Percentiles rank a stretch among this genome's conserved stretches.
phyloP scores from a whole-genome alignment of 2,888 invertebrate species.

The Noctua pronuba region DNA sequence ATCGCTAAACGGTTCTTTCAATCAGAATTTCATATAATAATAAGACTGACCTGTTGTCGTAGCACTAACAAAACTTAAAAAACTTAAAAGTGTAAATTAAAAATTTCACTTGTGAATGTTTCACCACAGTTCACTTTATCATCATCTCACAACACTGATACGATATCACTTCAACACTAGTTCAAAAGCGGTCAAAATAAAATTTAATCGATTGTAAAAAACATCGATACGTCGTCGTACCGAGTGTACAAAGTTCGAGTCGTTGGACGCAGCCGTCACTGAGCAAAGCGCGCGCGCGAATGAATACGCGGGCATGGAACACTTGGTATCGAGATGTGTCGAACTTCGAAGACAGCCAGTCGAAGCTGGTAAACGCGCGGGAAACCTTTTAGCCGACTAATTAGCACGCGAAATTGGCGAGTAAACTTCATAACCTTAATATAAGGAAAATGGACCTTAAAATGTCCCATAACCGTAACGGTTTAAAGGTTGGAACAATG shows the following conservation, averaged over 20 bases:
- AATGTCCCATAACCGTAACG: constrained; percentile 65
- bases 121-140: constrained; percentile 52
- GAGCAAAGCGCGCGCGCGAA: constrained; percentile 84
- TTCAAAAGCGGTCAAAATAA: constrained; percentile 53
- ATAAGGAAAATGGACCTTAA: constrained; percentile 62
- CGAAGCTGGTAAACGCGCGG: constrained; percentile 49
- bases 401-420: constrained; percentile 64
- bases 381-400: constrained; percentile 63
- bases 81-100: constrained; percentile 23
- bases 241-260: constrained; percentile 66
- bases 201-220: constrained; percentile 67
- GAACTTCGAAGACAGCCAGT: constrained; percentile 63
- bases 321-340: constrained; percentile 62
- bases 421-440: constrained; percentile 58
- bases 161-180: constrained; percentile 56
- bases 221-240: constrained; percentile 75
- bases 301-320: constrained; percentile 74
- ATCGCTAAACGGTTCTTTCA: constrained; percentile 55
- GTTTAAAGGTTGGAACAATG: constrained; percentile 67
- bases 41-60: constrained; percentile 60
- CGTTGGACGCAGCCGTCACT: constrained; percentile 79
- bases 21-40: constrained; percentile 38
- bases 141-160: constrained; percentile 60
- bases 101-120: constrained; percentile 55
- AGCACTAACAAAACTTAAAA: constrained; percentile 26